Base-by-base conservation (phyloP, 2,888 invertebrate species). In the Apotomis capreana region DNA sequence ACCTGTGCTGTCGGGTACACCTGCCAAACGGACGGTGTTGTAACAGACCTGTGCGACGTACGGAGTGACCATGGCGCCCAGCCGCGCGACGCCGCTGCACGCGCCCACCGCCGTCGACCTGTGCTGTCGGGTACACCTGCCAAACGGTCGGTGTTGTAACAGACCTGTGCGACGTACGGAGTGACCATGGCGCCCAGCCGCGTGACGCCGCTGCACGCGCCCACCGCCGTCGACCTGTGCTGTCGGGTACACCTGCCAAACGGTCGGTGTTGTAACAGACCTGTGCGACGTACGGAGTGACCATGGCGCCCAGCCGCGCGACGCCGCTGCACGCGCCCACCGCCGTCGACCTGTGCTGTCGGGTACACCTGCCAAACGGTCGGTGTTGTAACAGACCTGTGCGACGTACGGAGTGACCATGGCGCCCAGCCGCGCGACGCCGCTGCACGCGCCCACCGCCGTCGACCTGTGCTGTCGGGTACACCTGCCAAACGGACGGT, bases 391-490 rank as follows among this genome's bases (percentile, higher is more conserved):
- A 9, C 54, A 65, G 85, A 97, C 98, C 95, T 98, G 98, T 4
- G 98, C 98, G 3, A 99, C 96, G 82, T 98, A 98, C 0, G 98
- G 98, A 0, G 98, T 98, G 13, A 97, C 91, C 97, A 99, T 98
- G 36, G 98, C 98, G 9, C 98, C 99, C 9, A 98, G 94, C 58
- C 99, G 91, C 0, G 98, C 98, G 93, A 98, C 96, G 0, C 97
- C 97, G 79, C 98, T 98, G 84, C 98, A 98, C 0, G 97, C 96
- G 5, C 98, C 98, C n/a, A 99, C 96, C 0, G 98, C 98, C 5
- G 98, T 95, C 2, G 98, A 96, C 70, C 98, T 90, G 89, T 26
- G 97, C 96, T 0, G 98, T 98, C 0, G 98, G 98, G 85, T 98
- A 98, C 4, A 98, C 97, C n/a, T n/a, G n/a, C n/a, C n/a, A 26